Conservation (phyloP, 2,113 vertebrate species). For the Chamaea fasciata region DNA sequence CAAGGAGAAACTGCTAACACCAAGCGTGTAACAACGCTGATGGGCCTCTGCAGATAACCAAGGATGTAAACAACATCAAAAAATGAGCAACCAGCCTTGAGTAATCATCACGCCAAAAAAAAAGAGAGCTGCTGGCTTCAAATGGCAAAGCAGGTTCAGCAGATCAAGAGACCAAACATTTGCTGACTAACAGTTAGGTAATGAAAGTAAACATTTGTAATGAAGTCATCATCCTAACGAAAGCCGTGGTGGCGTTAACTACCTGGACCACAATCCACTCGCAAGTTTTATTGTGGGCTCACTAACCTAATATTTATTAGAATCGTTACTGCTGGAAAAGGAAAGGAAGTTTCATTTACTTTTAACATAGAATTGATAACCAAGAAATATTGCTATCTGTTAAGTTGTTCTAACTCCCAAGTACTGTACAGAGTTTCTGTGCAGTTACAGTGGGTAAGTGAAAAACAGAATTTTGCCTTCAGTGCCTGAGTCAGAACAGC, state of each 20-base stretch:
- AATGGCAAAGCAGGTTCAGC: constrained; percentile 43
- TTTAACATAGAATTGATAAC: not conserved
- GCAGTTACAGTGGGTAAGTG: not conserved
- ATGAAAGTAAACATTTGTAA: constrained; percentile 14
- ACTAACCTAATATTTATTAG: not conserved
- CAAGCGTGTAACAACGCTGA: not conserved
- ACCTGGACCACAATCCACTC: not conserved
- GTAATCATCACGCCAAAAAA: not conserved
- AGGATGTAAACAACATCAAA: constrained; percentile 15
- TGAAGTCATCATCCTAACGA: constrained; percentile 30
- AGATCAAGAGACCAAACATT: not conserved
- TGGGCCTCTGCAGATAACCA: not conserved
- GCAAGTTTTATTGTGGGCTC: not conserved
- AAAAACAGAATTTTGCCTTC: constrained; percentile 15
- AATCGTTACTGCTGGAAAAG: not conserved
- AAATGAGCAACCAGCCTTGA: not conserved
- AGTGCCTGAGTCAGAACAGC: constrained; percentile 21
- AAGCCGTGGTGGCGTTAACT: not conserved
- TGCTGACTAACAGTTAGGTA: constrained; percentile 35
- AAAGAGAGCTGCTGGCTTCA: not conserved
- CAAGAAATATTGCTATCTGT: not conserved
- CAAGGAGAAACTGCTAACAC: constrained; percentile 28
- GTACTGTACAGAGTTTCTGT: not conserved
- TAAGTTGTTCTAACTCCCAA: not conserved
- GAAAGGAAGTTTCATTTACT: not conserved